phyloP scores from a whole-genome alignment of 2,888 invertebrate species.

The Drosophila basisetae region DNA sequence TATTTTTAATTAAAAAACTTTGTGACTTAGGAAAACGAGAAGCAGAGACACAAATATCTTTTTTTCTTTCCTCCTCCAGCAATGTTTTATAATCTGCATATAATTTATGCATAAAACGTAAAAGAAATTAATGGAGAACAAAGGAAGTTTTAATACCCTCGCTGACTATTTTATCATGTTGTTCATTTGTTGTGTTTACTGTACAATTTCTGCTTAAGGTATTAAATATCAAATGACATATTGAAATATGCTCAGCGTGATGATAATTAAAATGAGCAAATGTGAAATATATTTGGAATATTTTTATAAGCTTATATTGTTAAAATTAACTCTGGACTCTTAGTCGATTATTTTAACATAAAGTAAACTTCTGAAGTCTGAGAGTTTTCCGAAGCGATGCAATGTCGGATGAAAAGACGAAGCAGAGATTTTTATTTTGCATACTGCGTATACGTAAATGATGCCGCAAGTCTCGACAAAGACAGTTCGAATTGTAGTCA shows the following conservation, averaged over 20 bases:
- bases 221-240: not conserved
- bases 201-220: not conserved
- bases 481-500: not conserved
- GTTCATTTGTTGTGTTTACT: not conserved
- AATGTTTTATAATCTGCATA: constrained; percentile 12
- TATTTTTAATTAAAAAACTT: constrained; percentile 39
- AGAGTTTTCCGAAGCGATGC: not conserved
- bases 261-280: not conserved
- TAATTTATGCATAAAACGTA: constrained; percentile 5
- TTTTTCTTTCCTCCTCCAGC: not conserved
- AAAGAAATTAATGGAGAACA: not conserved
- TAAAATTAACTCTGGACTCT: constrained; percentile 12
- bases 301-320: not conserved
- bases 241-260: not conserved
- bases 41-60: not conserved
- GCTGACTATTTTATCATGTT: not conserved
- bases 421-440: not conserved
- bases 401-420: not conserved
- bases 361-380: constrained; percentile 2
- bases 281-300: not conserved
- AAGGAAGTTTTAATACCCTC: not conserved
- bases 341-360: constrained; percentile 2
- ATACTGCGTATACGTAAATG: constrained; percentile 6
- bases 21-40: not conserved
- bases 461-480: not conserved